Base-by-base conservation (phyloP, 2,797 vertebrate genomes). In the Hephaestus fuliginosus region DNA sequence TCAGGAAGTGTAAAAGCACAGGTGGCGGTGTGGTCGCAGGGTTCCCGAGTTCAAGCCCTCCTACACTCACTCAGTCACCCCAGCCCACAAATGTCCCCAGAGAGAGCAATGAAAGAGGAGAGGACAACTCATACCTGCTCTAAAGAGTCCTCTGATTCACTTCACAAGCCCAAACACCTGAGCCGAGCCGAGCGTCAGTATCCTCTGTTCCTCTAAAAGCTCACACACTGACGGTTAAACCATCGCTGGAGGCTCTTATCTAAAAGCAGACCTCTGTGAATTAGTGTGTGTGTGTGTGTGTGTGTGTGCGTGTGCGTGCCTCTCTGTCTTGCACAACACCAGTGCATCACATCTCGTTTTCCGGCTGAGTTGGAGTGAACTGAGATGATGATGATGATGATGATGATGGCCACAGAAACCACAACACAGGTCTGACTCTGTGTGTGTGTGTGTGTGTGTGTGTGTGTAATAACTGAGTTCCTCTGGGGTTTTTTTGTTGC, bases 321-420 rank as follows among this genome's bases (percentile, higher is more conserved):
- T 69, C 1, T 60, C 2, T 68, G n/a, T 78, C 18, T 92, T 92
- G 68, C 89, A 39, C 61, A 89, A 90, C 67, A 74, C n/a, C 11
- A 39, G 30, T 12, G 80, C 79, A 84, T 84, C 81, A 86, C 4
- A 39, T 51, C 70, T 61, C 52, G 39, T 66, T 91, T 83, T 90
- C 91, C 78, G 82, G 85, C 30, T 33, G 14, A 74, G n/a, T 44
- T 17, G 30, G 36, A 74, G 11, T 74, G 2, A 56, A 62, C 52
- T 22, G 64, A 13, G n/a, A 61, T 66, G 46, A 56, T 55, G 46
- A 78, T 80, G 53, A 62, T 80, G 53, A 62, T 12, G n/a, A 61
- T 66, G 46, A 56, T 55, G 43, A 78, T 79, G 53, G 58, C 82
- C 86, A 73, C 84, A 85, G 9, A 39, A 87, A 88, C 91, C 89